phyloP scores from a whole-genome alignment of 1,140 invertebrate species.

The Chelonus insularis region DNA sequence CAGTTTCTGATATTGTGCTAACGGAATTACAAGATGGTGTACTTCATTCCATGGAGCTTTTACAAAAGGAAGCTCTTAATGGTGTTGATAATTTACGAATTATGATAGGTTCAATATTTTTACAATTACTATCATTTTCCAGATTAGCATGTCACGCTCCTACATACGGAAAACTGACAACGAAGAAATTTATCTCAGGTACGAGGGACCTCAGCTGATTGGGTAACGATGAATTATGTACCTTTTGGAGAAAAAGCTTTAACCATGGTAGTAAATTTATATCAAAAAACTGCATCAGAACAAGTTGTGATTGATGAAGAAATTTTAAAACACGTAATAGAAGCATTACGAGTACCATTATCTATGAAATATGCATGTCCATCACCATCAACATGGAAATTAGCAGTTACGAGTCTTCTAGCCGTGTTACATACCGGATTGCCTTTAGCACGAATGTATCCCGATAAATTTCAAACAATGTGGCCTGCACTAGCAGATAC shows the following conservation, averaged over 20 bases:
- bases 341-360: constrained; percentile 74
- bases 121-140: constrained; percentile 75
- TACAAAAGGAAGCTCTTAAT: constrained; percentile 78
- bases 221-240: constrained; percentile 84
- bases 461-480: constrained; percentile 70
- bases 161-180: constrained; percentile 64
- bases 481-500: constrained; percentile 86
- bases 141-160: constrained; percentile 75
- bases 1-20: constrained; percentile 73
- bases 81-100: constrained; percentile 68
- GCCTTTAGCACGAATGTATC: constrained; percentile 81
- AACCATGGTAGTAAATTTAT: constrained; percentile 79
- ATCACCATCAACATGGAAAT: constrained; percentile 82
- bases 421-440: constrained; percentile 81
- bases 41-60: constrained; percentile 76
- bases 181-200: constrained; percentile 60
- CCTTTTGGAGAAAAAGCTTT: constrained; percentile 86
- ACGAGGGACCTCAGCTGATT: constrained; percentile 64
- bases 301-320: constrained; percentile 74
- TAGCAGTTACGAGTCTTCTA: constrained; percentile 79
- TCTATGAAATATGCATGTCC: constrained; percentile 83
- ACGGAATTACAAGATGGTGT: constrained; percentile 84
- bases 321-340: constrained; percentile 77
- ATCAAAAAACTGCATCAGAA: constrained; percentile 78
- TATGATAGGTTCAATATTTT: constrained; percentile 80